A percentile compares a stretch with the other conserved stretches of the same genome.
These are phyloP conservation scores for Bombyx mori DNA, from an alignment of 1,140 invertebrate species.

Conservation along the genomic window ASM3026992v2 NC_085111.1:12264001-12264500, in stretches of 20 bases:
- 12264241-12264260: too few relatives aligned
- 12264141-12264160: slow-evolving; percentile 65
- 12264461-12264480: background rate
- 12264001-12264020: slow-evolving; percentile 31
- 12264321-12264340: too few relatives aligned
- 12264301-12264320: too few relatives aligned
- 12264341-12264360: too few relatives aligned
- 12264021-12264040: slow-evolving; percentile 54
- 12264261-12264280: too few relatives aligned
- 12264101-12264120: slow-evolving; percentile 86
- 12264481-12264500: background rate
- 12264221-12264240: too few relatives aligned
- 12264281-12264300: too few relatives aligned
- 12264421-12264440: too few relatives aligned
- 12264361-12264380: too few relatives aligned
- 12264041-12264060: slow-evolving; percentile 43
- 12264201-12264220: background rate
- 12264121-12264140: slow-evolving; percentile 71
- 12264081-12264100: slow-evolving; percentile 93
- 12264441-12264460: too few relatives aligned
- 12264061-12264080: slow-evolving; percentile 71
- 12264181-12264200: slow-evolving; percentile 56
- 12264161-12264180: slow-evolving; percentile 61
- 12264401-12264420: too few relatives aligned
- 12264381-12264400: too few relatives aligned